Conservation (phyloP, 2,888 invertebrate species). For the Hyppa rectilinea region DNA sequence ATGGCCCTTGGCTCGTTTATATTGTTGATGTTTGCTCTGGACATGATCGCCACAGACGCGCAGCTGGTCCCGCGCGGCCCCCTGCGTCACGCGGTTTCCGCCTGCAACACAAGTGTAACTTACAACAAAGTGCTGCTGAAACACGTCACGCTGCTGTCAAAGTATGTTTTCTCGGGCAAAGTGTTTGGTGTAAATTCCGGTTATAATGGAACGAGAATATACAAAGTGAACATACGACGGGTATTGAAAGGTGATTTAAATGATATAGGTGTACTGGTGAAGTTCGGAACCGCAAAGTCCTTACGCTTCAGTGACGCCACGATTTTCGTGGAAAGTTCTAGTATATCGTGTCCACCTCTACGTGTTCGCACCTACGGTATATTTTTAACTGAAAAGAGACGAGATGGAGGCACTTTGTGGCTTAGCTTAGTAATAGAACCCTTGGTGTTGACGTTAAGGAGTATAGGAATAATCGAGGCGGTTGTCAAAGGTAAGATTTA, state of each 20-base stretch:
- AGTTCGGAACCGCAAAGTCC: conserved; percentile 77
- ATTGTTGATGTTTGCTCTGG: conserved; percentile 72
- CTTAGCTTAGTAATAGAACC: conserved; percentile 82
- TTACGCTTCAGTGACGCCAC: conserved; percentile 82
- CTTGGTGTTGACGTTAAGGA: conserved; percentile 80
- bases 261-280: conserved; percentile 79
- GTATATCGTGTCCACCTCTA: conserved; percentile 75
- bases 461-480: conserved; percentile 83
- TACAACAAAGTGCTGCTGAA: conserved; percentile 80
- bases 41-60: conserved; percentile 68
- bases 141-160: conserved; percentile 79
- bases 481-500: conserved; percentile 83
- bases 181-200: conserved; percentile 77
- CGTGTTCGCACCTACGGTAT: conserved; percentile 83
- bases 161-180: conserved; percentile 86
- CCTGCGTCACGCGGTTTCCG: conserved; percentile 66
- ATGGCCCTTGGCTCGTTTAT: conserved; percentile 73
- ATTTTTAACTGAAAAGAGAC: conserved; percentile 80
- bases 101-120: conserved; percentile 73
- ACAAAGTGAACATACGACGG: conserved; percentile 84
- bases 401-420: conserved; percentile 64
- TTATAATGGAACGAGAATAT: conserved; percentile 75
- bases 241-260: conserved; percentile 86
- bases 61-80: conserved; percentile 61
- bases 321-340: conserved; percentile 79